These are phyloP conservation scores for Squalus acanthias DNA, from an alignment of 2,797 vertebrate genomes.

Conservation along the genomic window DNA sequence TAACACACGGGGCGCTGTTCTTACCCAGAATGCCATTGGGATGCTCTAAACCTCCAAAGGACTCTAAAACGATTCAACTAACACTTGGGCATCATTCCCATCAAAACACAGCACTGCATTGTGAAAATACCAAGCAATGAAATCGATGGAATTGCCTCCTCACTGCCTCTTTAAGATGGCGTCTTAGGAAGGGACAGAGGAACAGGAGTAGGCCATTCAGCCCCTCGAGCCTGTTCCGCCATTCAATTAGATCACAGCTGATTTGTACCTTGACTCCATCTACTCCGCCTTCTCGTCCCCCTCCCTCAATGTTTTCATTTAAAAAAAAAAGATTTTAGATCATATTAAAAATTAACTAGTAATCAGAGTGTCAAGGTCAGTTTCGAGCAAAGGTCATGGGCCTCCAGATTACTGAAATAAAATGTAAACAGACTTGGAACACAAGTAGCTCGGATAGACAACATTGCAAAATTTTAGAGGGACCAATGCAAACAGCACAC, in stretches of 20 bases:
- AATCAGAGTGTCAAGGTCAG: neutral
- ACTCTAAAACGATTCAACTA: neutral
- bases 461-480: neutral
- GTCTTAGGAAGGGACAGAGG: neutral
- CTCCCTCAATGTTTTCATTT: neutral
- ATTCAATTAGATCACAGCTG: neutral
- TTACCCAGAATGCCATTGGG: neutral
- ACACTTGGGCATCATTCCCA: neutral
- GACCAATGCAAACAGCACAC: neutral
- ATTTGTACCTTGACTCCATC: neutral
- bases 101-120: neutral
- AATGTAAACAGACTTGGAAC: neutral
- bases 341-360: conserved; percentile 1
- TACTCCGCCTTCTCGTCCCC: neutral
- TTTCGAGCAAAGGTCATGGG: neutral
- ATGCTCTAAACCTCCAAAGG: neutral
- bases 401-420: neutral
- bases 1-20: neutral
- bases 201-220: neutral
- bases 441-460: neutral
- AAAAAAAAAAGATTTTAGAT: neutral
- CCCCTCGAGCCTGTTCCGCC: neutral
- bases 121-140: neutral
- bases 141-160: neutral
- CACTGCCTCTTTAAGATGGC: neutral